Evolutionary conservation across 2,113 vertebrate species (phyloP).

Genomic region (Apodemus speciosus): DNA sequence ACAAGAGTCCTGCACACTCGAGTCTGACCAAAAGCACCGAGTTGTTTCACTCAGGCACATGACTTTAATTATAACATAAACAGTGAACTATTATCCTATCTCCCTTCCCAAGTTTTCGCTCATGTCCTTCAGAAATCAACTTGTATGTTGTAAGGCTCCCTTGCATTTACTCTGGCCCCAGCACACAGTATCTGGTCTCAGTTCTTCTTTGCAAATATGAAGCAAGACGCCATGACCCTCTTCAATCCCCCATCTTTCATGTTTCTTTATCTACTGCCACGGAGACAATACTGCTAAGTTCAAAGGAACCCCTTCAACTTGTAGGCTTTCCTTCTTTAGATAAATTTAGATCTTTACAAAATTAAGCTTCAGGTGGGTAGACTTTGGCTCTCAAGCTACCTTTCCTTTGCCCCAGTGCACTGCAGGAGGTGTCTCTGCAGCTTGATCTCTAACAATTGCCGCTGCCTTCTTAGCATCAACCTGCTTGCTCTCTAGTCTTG

Average conservation of each 20-base stretch:
- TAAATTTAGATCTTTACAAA: neutral
- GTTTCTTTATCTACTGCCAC: neutral
- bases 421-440: too few relatives aligned
- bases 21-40: neutral
- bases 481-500: neutral
- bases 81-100: neutral
- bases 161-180: too few relatives aligned
- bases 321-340: neutral
- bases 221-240: neutral
- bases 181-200: neutral
- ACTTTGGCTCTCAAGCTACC: too few relatives aligned
- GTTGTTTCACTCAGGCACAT: neutral
- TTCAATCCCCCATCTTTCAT: neutral
- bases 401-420: neutral
- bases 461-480: neutral
- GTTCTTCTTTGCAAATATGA: too few relatives aligned
- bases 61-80: neutral
- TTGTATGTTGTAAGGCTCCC: neutral
- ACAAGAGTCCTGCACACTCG: neutral
- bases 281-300: neutral
- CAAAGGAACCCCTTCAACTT: too few relatives aligned
- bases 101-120: neutral
- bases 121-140: neutral
- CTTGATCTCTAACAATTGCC: neutral
- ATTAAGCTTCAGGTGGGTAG: too few relatives aligned